Percentiles rank a stretch among this genome's conserved stretches.
Evolutionary conservation across 2,113 vertebrate species (phyloP).

Genomic region (Indri indri): DNA sequence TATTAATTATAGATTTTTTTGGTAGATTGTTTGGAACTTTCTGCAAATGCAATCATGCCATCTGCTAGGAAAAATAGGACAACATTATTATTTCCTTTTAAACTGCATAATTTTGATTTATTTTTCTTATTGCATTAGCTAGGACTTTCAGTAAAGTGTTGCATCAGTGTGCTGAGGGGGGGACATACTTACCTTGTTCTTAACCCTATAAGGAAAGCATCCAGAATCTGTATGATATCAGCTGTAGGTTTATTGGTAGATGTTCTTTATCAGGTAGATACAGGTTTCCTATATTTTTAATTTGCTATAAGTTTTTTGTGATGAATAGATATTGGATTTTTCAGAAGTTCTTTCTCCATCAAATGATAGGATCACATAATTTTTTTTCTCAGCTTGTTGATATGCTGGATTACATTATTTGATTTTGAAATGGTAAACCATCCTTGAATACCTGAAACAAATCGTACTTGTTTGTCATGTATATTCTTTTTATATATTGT

Average conservation of each 20-base stretch:
- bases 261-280: not conserved
- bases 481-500: not conserved
- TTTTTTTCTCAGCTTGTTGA: not conserved
- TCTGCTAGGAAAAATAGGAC: not conserved
- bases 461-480: not conserved
- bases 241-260: not conserved
- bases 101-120: not conserved
- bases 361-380: not conserved
- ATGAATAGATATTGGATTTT: too few species aligned
- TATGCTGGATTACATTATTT: not conserved
- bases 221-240: not conserved
- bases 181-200: not conserved
- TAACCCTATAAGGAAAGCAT: not conserved
- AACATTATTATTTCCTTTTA: not conserved
- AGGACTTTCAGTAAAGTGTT: not conserved
- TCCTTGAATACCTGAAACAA: not conserved
- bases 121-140: not conserved
- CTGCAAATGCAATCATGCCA: not conserved
- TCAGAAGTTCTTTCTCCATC: not conserved
- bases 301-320: not conserved
- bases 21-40: not conserved
- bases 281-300: too few species aligned
- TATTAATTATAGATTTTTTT: not conserved
- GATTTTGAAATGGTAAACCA: not conserved
- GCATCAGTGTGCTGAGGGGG: not conserved